phyloP scores from a whole-genome alignment of 2,113 vertebrate genomes.

The Pseudopipra pipra region DNA sequence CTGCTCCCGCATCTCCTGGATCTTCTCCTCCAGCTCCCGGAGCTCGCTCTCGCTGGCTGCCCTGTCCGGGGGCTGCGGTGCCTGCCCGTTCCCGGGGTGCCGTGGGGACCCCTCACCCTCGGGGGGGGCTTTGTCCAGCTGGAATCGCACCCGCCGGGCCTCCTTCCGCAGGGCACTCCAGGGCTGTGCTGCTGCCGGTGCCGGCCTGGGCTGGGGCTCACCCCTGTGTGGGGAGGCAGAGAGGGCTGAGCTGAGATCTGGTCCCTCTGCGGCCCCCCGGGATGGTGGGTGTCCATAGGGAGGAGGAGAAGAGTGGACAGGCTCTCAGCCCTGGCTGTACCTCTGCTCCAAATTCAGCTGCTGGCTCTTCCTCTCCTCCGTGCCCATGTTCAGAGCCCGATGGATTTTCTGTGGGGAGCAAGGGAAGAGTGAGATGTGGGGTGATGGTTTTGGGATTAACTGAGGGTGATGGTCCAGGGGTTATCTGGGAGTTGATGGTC shows the following conservation, averaged over 20 bases:
- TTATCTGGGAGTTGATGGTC: neutral
- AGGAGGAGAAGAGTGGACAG: neutral
- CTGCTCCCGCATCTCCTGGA: constrained; percentile 75
- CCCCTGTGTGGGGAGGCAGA: neutral
- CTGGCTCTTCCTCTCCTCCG: constrained; percentile 69
- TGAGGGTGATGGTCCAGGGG: neutral
- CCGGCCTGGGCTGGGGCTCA: constrained; percentile 32
- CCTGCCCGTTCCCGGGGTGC: constrained; percentile 58
- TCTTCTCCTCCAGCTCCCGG: constrained; percentile 79
- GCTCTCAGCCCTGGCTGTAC: neutral
- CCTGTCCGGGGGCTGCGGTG: neutral
- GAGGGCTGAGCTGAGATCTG: neutral
- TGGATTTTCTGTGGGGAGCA: constrained; percentile 85
- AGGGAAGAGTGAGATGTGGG: neutral
- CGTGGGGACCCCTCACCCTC: neutral
- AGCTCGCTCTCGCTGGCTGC: constrained; percentile 64
- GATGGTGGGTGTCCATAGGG: accelerated
- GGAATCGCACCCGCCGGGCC: constrained; percentile 1
- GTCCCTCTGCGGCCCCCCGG: accelerated
- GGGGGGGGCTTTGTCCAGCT: neutral
- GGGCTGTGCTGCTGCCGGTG: neutral
- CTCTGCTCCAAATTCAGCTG: constrained; percentile 73
- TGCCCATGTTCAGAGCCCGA: constrained; percentile 83
- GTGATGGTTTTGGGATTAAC: neutral
- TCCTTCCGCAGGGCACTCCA: constrained; percentile 23